Conservation (phyloP, 2,888 invertebrate species). For the Luperina nickerlii region DNA sequence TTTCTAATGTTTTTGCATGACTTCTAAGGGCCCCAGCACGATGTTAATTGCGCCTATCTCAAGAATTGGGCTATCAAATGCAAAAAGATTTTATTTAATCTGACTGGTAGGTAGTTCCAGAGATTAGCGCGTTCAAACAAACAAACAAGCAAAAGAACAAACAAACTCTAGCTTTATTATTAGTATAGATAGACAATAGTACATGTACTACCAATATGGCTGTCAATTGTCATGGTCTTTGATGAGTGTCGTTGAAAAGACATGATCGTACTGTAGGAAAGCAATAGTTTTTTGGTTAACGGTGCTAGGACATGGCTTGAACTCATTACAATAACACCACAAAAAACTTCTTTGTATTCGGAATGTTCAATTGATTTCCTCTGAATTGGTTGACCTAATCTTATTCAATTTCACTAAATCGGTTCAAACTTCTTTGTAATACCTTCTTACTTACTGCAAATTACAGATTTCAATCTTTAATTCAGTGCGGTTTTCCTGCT, state of each 20-base stretch:
- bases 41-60: not conserved
- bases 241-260: not conserved
- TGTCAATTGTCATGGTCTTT: constrained; percentile 3
- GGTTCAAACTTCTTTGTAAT: constrained; percentile 12
- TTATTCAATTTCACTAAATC: constrained; percentile 23
- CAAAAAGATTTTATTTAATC: not conserved
- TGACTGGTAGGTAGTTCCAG: not conserved
- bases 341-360: constrained; percentile 11
- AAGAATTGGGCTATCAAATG: not conserved
- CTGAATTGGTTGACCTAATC: constrained; percentile 21
- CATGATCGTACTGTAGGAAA: not conserved
- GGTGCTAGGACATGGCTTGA: constrained; percentile 30
- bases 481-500: not conserved
- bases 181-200: constrained; percentile 25
- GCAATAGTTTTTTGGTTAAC: not conserved
- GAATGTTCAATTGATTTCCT: constrained; percentile 31
- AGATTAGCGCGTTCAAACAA: not conserved
- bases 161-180: not conserved
- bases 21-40: not conserved
- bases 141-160: not conserved
- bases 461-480: not conserved
- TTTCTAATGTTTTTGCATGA: not conserved
- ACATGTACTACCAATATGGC: constrained; percentile 34
- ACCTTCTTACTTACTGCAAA: not conserved
- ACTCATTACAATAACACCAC: constrained; percentile 16